Evolutionary conservation across 2,113 vertebrate species (phyloP), one percentile per base, ranked within the genome.

Genomic region (Podilymbus podiceps): DNA sequence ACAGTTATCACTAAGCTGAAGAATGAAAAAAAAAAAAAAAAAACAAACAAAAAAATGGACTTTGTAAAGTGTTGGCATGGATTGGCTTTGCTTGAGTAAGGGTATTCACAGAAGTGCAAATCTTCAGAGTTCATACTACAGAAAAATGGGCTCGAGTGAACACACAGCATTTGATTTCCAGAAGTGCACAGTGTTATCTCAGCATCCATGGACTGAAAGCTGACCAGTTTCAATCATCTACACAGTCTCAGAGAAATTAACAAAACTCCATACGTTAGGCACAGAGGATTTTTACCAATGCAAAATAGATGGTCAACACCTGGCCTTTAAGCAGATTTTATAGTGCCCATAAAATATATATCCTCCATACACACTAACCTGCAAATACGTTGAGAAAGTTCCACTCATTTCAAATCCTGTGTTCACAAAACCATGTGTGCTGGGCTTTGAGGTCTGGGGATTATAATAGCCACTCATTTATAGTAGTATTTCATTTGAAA

Each of bases 281-380:
- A 69, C 58, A 93, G 80, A 89, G 24, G 23, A 63, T 63, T 93
- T 85, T 85, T 87, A 94, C 49, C 77, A 64, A 56, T n/a, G 33
- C 40, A 88, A 95, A 91, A 76, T 91, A 92, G 83, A 95, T 93
- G 95, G 90, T 86, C 88, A 94, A 88, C 96, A 96, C 92, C 96
- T 96, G 92, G 92, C 44, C 62, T 94, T 91, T 75, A 91, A 92
- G 93, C 46, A 91, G 75, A 82, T 91, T 96, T 96, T 96, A 95
- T 67, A 88, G 85, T 46, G 53, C 71, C 75, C 93, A 76, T 97
- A 91, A 96, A 96, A 91, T 50, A 89, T 95, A 92, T 66, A 88
- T 79, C 88, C 74, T 89, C 58, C 87, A 92, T 75, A 84, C 87
- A 85, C 56, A 44, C 31, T 79, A 86, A 85, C 67, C 30, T 78